Base-by-base conservation (phyloP, 2,888 invertebrate genomes). In the Parnassius orleans region DNA sequence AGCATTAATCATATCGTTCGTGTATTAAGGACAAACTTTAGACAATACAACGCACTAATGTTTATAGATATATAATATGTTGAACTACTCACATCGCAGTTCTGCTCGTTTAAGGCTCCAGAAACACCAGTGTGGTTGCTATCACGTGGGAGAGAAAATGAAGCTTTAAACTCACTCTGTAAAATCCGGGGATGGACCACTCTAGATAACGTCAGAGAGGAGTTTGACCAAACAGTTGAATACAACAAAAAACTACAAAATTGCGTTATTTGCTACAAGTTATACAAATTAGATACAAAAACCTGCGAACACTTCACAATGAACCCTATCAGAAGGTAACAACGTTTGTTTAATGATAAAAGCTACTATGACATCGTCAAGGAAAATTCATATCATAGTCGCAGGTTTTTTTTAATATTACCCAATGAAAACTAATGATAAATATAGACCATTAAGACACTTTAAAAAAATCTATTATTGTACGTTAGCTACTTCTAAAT, bases 111-210 rank as follows among this genome's bases (percentile, higher is more conserved):
- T 15, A 63, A 93, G 93, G 87, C 92, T 0, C 93, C 93, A 10
- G 93, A 93, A 75, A 92, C 93, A 0, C 93, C 93, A 42, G 83
- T 93, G 15, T 93, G 93, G 93, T 75, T 93, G 3, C 68, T 93
- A 57, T 86, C 92, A 0, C 87, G 86, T 69, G 88, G 92, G 2
- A 80, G 87, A 51, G 84, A 87, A 43, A 86, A 90, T 41, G 92
- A 93, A 10, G 93, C 93, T 0, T 70, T 91, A 7, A 86, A 86
- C 65, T 89, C 93, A 0, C 77, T 93, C 0, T 87, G 92, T 67
- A 92, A 91, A 80, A 84, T 93, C 3, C 86, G 93, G 1, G 93
- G 93, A 0, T 93, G 93, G 93, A 90, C 92, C 0, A 74, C 83
- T 0, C 77, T 84, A 1, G 86, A 90, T 3, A 83, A 86, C 24